Evolutionary conservation across 2,113 vertebrate species (phyloP).

Genomic region (Prochilodus magdalenae): DNA sequence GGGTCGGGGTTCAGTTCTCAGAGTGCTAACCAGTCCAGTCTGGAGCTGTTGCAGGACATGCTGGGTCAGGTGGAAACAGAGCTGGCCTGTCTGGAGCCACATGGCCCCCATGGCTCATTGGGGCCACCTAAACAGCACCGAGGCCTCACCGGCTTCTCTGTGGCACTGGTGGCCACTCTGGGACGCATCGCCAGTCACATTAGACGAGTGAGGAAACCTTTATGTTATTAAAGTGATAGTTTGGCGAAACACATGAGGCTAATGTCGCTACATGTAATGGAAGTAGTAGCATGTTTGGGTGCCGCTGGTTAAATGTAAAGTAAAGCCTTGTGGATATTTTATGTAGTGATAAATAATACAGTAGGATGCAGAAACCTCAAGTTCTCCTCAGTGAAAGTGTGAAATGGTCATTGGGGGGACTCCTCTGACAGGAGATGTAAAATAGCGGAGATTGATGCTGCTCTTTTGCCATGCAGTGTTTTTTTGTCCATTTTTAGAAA

Average conservation of each 20-base stretch:
- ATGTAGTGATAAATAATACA: no score
- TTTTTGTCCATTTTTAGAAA: not conserved
- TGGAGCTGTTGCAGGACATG: slow-evolving; percentile 85
- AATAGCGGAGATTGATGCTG: no score
- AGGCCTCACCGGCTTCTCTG: slow-evolving; percentile 87
- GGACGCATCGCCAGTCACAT: slow-evolving; percentile 84
- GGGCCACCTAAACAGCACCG: slow-evolving; percentile 59
- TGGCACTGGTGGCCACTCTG: slow-evolving; percentile 83
- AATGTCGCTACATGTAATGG: no score
- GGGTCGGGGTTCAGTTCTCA: slow-evolving; percentile 66
- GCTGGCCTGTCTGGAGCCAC: slow-evolving; percentile 79
- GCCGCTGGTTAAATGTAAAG: no score
- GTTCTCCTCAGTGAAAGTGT: no score
- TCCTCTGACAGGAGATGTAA: no score
- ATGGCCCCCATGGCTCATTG: slow-evolving; percentile 66
- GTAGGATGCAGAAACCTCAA: no score
- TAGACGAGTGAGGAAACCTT: slow-evolving; percentile 77
- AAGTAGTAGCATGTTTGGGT: no score
- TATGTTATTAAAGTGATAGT: not conserved
- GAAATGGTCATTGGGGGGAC: no score
- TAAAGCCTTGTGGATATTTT: no score
- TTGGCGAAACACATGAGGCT: no score
- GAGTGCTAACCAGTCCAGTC: slow-evolving; percentile 71
- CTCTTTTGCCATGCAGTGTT: not conserved
- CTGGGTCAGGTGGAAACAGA: slow-evolving; percentile 85